Evolutionary conservation across 2,113 vertebrate genomes (phyloP).

Genomic region (Python bivittatus): DNA sequence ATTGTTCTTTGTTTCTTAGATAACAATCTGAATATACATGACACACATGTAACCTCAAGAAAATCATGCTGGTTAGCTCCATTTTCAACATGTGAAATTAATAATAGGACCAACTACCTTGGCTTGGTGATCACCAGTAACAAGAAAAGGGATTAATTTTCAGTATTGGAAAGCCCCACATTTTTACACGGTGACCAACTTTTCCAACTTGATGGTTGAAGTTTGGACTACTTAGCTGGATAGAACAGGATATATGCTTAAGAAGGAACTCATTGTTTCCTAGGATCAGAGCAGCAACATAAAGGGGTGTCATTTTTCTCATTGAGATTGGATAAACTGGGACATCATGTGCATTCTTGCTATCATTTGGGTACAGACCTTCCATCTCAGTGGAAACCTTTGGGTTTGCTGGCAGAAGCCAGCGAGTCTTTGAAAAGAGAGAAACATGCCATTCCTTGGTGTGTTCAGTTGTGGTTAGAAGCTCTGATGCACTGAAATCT

Average conservation of each 20-base stretch:
- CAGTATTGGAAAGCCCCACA: not conserved
- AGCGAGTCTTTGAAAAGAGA: constrained; percentile 25
- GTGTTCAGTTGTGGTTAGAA: constrained; percentile 17
- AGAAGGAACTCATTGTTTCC: not conserved
- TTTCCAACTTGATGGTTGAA: not conserved
- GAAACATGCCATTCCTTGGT: constrained; percentile 20
- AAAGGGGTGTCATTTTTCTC: not conserved
- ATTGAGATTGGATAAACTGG: not conserved
- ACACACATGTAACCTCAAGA: not conserved
- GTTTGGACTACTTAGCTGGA: not conserved
- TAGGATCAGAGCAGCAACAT: not conserved
- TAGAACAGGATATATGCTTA: not conserved
- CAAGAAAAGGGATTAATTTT: not conserved
- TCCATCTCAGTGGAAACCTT: not conserved
- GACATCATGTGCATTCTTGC: not conserved
- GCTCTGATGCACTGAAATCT: constrained; percentile 54
- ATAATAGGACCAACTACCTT: not conserved
- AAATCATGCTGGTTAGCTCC: not conserved
- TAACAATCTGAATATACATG: not conserved
- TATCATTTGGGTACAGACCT: constrained; percentile 13
- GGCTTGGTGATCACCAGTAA: not conserved
- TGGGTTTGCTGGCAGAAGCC: constrained; percentile 21
- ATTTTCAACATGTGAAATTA: not conserved
- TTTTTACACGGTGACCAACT: not conserved
- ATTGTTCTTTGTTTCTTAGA: not conserved